Conservation (phyloP, 2,797 vertebrate species). For the Nothura maculosa region DNA sequence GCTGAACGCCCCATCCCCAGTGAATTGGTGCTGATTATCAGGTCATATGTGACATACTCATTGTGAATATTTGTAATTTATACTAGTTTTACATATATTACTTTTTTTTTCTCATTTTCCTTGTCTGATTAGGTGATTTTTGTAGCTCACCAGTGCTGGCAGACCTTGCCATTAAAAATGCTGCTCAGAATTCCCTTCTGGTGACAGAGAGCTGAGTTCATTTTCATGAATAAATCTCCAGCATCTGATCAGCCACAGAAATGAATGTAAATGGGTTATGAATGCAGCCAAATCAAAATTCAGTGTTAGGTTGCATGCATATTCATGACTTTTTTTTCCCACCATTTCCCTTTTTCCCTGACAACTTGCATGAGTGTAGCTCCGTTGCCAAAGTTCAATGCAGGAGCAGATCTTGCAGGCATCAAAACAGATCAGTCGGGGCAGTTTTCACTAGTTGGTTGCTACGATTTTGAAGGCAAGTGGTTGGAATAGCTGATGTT, state of each 20-base stretch:
- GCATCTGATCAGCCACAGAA: constrained; percentile 48
- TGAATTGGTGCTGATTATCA: neutral
- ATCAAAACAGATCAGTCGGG: neutral
- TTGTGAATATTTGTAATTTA: neutral
- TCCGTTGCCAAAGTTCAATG: neutral
- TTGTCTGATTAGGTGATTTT: constrained; percentile 21
- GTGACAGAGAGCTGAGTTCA: constrained; percentile 18
- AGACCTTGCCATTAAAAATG: neutral
- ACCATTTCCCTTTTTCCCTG: neutral
- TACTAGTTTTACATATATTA: neutral
- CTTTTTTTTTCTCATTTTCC: neutral
- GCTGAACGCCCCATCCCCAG: neutral
- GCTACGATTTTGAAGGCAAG: neutral
- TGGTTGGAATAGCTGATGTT: neutral
- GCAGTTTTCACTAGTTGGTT: neutral
- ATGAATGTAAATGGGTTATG: constrained; percentile 40
- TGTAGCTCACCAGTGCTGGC: neutral
- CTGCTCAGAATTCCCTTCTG: constrained; percentile 39
- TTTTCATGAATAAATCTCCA: constrained; percentile 47
- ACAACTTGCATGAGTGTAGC: neutral
- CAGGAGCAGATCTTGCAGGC: neutral
- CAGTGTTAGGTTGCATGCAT: constrained; percentile 27
- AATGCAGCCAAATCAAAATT: constrained; percentile 59
- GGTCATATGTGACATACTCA: neutral
- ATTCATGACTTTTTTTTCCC: constrained; percentile 26